Conservation (phyloP, 2,797 vertebrate species). For the Acanthis flammea region DNA sequence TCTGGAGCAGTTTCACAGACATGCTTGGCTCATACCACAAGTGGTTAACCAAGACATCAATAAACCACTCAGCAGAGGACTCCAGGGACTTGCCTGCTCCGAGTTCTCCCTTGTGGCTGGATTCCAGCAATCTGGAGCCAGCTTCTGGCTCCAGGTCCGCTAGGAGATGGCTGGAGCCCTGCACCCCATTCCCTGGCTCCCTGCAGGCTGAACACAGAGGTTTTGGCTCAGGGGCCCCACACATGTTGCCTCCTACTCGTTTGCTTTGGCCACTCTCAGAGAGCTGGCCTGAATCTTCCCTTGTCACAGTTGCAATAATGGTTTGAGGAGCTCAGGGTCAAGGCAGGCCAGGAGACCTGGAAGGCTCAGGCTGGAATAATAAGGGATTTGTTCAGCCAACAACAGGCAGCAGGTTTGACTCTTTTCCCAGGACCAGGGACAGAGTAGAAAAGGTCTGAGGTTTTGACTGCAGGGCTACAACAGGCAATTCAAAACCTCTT, state of each 20-base stretch:
- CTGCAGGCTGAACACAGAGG: neutral
- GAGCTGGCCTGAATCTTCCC: neutral
- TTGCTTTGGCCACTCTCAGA: neutral
- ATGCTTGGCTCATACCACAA: slow-evolving; percentile 8
- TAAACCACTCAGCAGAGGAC: slow-evolving; percentile 34
- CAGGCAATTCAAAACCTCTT: neutral
- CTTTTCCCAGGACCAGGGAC: neutral
- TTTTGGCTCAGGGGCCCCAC: neutral
- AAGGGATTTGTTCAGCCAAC: neutral
- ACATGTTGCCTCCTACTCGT: neutral
- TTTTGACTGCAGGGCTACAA: neutral
- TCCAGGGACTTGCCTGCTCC: neutral
- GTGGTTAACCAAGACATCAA: slow-evolving; percentile 62
- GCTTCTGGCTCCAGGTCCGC: neutral
- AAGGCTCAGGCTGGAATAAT: slow-evolving; percentile 1
- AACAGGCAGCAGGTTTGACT: slow-evolving; percentile 15
- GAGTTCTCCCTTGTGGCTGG: neutral
- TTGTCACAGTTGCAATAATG: neutral
- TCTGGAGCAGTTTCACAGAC: slow-evolving; percentile 9
- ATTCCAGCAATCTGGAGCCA: neutral
- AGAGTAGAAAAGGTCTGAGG: neutral
- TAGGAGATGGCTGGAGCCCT: neutral
- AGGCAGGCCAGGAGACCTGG: slow-evolving; percentile 28
- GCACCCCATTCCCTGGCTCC: neutral
- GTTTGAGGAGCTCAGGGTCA: neutral